Evolutionary conservation across 2,888 invertebrate genomes (phyloP), one percentile per base, ranked within the genome.

Genomic region (Empis stercorea): DNA sequence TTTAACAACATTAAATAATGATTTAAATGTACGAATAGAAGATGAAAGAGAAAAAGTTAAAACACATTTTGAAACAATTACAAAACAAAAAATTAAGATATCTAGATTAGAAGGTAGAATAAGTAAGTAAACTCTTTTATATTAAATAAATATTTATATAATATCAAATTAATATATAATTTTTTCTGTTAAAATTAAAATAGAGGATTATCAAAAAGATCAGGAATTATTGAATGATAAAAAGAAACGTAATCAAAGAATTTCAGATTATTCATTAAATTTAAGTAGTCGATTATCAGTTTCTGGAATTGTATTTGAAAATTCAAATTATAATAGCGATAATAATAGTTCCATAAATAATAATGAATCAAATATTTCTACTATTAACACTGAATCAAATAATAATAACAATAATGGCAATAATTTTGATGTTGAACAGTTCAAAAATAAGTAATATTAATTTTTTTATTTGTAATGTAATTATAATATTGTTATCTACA

Each of bases 211-310:
- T 17, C 63, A 66, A 48, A 62, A 58, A 48, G 63, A 65, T 13
- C 51, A 61, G 3, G 66, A 63, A 23, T 41, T 48, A 11, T 63
- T 62, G 50, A 51, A 47, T 3, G 65, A 66, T 30, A 63, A 61
- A 40, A 65, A 62, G 53, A 65, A 59, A 47, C 64, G 66, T 16
- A 53, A 55, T 3, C 65, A 66, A 49, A 61, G 65, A 48, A 65
- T 67, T 16, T 56, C 58, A 9, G 66, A 67, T 10, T 67, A 65
- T 45, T 64, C 10, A 60, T 55, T 23, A 58, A 57, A 14, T 40
- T 51, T 36, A 38, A 44, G 10, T 44, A 42, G 46, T 41, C 54
- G 23, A 55, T 55, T 15, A 56, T 60, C 62, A 1, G 27, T 64
- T 4, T 56, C 55, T 17, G 62, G 65, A 3, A 61, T 66, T 30